Evolutionary conservation across 2,888 invertebrate genomes (phyloP), one percentile per base, ranked within the genome.

Genomic region (Nemotelus nigrinus): DNA sequence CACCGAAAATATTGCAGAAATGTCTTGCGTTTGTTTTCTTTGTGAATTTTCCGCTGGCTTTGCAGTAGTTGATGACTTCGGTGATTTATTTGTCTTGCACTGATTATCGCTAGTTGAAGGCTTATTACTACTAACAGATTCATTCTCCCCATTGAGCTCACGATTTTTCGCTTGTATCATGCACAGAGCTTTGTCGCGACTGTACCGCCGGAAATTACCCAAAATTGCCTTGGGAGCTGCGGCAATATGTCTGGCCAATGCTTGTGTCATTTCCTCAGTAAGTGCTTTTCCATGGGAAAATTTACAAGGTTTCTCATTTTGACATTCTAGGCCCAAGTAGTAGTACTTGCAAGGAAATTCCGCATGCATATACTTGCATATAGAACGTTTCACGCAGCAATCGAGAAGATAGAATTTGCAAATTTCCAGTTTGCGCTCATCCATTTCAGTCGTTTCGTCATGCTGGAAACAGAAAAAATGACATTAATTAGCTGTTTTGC

Each of bases 301-400:
- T 75, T 79, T 79, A 50, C 79, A 79, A 4, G 63, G 53, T 48
- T 63, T 67, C 44, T 74, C 68, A 48, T 77, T 58, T 43, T 64
- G 45, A 47, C 79, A 79, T 8, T 79, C 53, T 25, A 79, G 45
- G 7, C 77, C 79, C 7, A 79, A 55, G 57, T 79, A 71, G 48
- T 70, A 79, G 63, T 55, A 79, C 63, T 79, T 79, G 63, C 79
- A 79, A 3, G 79, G 79, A 45, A 79, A 79, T 57, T 79, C 79
- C 25, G 64, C 45, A 25, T 79, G 79, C 79, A 79, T 79, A 57
- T 79, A 79, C 8, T 63, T 55, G 68, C 79, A 79, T 45, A 63
- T 63, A 2, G 39, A 43, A 2, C 72, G 60, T 63, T 75, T 77
- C 8, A 64, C 70, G 43, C 79, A 79, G 25, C 79, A 79, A 44